phyloP scores from a whole-genome alignment of 2,888 invertebrate species.

The Callyntrura sp. region DNA sequence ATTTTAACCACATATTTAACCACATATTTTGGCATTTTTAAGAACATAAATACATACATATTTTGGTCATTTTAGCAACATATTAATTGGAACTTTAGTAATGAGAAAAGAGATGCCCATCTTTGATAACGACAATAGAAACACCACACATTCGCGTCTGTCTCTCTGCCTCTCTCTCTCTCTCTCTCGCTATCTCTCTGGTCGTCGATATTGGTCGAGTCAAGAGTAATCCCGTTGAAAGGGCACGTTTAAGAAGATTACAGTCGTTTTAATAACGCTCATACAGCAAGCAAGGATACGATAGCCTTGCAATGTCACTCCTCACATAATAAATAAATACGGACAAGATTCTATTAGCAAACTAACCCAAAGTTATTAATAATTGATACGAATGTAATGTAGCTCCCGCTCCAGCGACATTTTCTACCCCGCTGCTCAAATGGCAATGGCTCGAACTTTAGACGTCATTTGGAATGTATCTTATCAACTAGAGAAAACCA shows the following conservation, averaged over 20 bases:
- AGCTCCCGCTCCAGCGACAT: not conserved
- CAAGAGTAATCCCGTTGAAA: not conserved
- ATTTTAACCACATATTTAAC: no score
- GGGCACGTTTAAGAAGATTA: not conserved
- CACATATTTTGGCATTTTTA: no score
- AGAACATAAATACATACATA: no score
- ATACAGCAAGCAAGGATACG: not conserved
- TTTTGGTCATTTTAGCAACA: no score
- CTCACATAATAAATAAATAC: no score
- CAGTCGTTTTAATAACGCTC: not conserved
- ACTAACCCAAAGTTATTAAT: not conserved
- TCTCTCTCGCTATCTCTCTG: no score
- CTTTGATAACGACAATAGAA: constrained; percentile 34
- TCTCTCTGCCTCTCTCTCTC: not conserved
- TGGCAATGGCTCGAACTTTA: no score
- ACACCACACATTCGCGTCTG: no score
- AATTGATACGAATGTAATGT: not conserved
- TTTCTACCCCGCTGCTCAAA: not conserved
- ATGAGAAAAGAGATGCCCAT: constrained; percentile 65
- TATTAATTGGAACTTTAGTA: no score
- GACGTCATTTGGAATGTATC: not conserved
- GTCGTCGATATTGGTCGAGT: not conserved
- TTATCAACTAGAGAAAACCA: not conserved
- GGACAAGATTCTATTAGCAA: not conserved
- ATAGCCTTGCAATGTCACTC: no score